Percentiles rank a stretch among this genome's conserved stretches.
These are phyloP conservation scores for Ophion slaviceki DNA, from an alignment of 2,888 invertebrate species.

Conservation along the genomic window DNA sequence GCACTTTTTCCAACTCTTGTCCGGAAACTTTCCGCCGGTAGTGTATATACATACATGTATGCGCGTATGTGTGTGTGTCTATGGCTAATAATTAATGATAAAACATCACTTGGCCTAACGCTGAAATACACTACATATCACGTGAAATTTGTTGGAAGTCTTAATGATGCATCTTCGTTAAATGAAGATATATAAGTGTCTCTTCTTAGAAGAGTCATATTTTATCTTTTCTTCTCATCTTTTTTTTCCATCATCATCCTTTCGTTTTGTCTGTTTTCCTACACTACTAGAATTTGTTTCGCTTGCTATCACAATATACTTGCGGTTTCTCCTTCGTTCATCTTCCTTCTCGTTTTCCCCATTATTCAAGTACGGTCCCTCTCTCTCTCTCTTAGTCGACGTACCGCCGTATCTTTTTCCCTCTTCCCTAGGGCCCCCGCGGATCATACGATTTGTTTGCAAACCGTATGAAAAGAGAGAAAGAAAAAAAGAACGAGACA, in stretches of 20 bases:
- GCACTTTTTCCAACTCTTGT: too few species aligned
- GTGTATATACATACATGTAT: slow-evolving; percentile 8
- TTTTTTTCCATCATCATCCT: slow-evolving; percentile 24
- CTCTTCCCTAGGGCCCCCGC: too few species aligned
- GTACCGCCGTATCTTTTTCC: too few species aligned
- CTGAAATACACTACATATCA: slow-evolving; percentile 74
- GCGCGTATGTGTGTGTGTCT: slow-evolving; percentile 9
- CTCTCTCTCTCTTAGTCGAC: background rate
- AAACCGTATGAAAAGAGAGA: background rate
- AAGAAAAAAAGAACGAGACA: slow-evolving; percentile 18
- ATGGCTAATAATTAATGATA: slow-evolving; percentile 64
- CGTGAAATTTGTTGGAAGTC: slow-evolving; percentile 80
- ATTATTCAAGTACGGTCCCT: background rate
- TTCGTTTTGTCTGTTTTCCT: slow-evolving; percentile 29
- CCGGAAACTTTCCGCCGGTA: too few species aligned
- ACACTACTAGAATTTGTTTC: slow-evolving; percentile 75
- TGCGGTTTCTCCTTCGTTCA: slow-evolving; percentile 10
- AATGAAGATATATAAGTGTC: slow-evolving; percentile 75
- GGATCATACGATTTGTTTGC: too few species aligned
- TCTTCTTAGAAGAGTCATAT: slow-evolving; percentile 75
- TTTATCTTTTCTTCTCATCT: slow-evolving; percentile 37
- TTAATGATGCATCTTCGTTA: slow-evolving; percentile 78
- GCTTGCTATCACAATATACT: slow-evolving; percentile 78
- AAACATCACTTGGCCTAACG: slow-evolving; percentile 68
- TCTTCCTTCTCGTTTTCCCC: background rate